Conservation (phyloP, 1,140 invertebrate species). For the Magallana gigas region DNA sequence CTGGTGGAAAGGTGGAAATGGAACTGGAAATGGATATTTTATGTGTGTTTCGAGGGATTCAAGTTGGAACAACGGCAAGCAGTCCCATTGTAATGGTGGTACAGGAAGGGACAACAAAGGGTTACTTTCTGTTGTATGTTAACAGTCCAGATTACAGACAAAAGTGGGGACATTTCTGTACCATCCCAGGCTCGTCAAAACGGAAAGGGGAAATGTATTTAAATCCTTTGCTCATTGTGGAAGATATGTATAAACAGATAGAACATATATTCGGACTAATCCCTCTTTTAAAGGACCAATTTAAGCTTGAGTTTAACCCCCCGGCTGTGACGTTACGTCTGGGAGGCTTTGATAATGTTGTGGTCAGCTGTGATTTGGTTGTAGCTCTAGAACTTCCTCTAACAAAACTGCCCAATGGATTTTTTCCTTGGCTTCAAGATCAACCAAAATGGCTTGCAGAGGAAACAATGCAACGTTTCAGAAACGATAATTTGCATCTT, state of each 20-base stretch:
- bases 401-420: neutral
- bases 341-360: neutral
- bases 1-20: slow-evolving; percentile 2
- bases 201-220: neutral
- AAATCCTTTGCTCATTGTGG: slow-evolving; percentile 1
- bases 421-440: neutral
- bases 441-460: neutral
- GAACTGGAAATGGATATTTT: slow-evolving; percentile 29
- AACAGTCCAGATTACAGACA: neutral
- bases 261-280: slow-evolving; percentile 21
- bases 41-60: neutral
- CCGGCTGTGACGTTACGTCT: neutral
- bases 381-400: slow-evolving; percentile 5
- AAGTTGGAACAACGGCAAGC: neutral
- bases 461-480: neutral
- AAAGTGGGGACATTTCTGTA: slow-evolving; percentile 1
- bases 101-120: neutral
- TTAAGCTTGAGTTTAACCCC: neutral
- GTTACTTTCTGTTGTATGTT: neutral
- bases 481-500: neutral
- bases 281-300: slow-evolving; percentile 4
- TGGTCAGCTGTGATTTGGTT: slow-evolving; percentile 9
- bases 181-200: neutral
- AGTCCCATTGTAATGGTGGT: neutral
- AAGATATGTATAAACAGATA: slow-evolving; percentile 10